Percentiles rank a stretch among this genome's conserved stretches.
Conservation (phyloP, 2,888 invertebrate genomes). For the Hirtodrosophila trivittata region DNA sequence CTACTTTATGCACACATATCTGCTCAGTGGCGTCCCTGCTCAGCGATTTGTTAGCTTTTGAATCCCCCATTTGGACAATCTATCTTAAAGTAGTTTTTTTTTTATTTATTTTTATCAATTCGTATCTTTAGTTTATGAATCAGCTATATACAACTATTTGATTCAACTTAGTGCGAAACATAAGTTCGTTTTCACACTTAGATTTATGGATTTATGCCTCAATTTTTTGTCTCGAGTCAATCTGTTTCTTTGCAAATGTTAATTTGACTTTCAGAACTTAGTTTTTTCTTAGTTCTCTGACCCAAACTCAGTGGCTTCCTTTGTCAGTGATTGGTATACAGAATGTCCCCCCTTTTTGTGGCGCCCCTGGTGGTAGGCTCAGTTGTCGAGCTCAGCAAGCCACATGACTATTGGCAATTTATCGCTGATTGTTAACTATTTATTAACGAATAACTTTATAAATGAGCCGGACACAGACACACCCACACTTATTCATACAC, state of each 20-base stretch:
- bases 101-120: too few relatives aligned
- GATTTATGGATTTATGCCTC: too few relatives aligned
- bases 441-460: conserved; percentile 75
- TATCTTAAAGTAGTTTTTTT: too few relatives aligned
- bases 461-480: conserved; percentile 40
- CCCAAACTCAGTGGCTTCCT: too few relatives aligned
- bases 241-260: not conserved
- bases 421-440: conserved; percentile 75
- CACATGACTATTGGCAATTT: conserved; percentile 64
- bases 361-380: conserved; percentile 29
- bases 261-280: not conserved
- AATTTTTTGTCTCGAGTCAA: not conserved
- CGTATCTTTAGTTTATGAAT: too few relatives aligned
- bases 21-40: conserved; percentile 37
- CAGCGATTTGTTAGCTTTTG: not conserved
- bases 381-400: conserved; percentile 24
- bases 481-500: conserved; percentile 8
- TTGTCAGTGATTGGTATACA: not conserved
- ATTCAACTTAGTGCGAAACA: too few relatives aligned
- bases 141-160: too few relatives aligned
- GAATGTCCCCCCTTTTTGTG: not conserved
- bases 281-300: too few relatives aligned
- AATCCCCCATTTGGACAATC: too few relatives aligned
- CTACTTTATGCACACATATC: conserved; percentile 25
- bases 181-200: too few relatives aligned